phyloP scores from a whole-genome alignment of 2,797 vertebrate genomes.

The Phylloscopus collybita region DNA sequence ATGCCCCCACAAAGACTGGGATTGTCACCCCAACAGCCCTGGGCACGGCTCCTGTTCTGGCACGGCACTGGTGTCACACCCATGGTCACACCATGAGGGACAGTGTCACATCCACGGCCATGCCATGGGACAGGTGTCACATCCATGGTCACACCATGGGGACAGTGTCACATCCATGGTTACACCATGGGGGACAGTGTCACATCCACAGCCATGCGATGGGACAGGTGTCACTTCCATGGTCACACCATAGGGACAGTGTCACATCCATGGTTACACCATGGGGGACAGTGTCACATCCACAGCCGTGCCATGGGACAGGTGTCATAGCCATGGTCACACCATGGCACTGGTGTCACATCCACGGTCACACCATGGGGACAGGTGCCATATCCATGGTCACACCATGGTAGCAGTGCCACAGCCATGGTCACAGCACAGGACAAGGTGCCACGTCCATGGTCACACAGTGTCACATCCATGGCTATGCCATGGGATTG shows the following conservation, averaged over 20 bases:
- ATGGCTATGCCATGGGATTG: not conserved
- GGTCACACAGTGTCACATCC: not conserved
- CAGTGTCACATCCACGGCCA: not conserved
- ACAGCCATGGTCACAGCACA: not conserved
- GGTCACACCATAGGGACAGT: not conserved
- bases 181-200: too few relatives aligned
- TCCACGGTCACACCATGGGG: too few relatives aligned
- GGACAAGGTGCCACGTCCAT: accelerated
- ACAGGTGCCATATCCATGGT: not conserved
- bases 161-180: too few relatives aligned
- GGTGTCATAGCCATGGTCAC: not conserved
- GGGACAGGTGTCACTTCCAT: accelerated
- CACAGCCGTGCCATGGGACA: too few relatives aligned
- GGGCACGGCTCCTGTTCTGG: accelerated
- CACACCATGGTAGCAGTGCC: accelerated
- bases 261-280: not conserved
- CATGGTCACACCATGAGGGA: not conserved
- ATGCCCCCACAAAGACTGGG: not conserved
- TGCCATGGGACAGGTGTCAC: not conserved
- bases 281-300: not conserved
- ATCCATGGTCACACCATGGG: not conserved
- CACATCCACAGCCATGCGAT: not conserved
- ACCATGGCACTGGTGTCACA: too few relatives aligned
- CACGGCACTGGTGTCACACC: accelerated
- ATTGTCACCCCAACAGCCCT: not conserved